These are phyloP conservation scores for Hippopotamyrus pictus DNA, from an alignment of 2,797 vertebrate genomes.

Conservation along the genomic window DNA sequence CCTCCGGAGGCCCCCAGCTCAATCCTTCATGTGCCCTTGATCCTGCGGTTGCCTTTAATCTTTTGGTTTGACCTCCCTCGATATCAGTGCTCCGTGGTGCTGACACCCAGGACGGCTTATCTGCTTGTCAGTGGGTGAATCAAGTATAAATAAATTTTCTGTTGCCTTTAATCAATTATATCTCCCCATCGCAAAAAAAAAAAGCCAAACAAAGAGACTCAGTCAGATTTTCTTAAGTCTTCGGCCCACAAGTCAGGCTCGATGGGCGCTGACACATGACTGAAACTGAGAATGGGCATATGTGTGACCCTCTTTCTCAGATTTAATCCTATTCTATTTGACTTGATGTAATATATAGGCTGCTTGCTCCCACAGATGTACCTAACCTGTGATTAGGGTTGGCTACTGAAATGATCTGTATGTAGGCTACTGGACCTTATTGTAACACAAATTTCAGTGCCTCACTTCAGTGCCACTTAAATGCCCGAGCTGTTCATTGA, in stretches of 20 bases:
- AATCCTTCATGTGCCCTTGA: conserved; percentile 7
- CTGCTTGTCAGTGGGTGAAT: not conserved
- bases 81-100: not conserved
- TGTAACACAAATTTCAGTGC: not conserved
- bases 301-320: not conserved
- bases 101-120: conserved; percentile 8
- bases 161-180: conserved; percentile 23
- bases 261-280: not conserved
- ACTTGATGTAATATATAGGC: not conserved
- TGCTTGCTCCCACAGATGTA: not conserved
- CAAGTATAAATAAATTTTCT: conserved; percentile 24
- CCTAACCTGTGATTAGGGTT: not conserved
- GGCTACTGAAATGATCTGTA: not conserved
- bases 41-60: conserved; percentile 40
- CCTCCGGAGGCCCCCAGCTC: not conserved
- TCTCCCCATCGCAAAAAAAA: not conserved
- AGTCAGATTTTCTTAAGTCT: conserved; percentile 12
- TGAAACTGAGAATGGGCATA: not conserved
- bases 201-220: not conserved
- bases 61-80: conserved; percentile 16
- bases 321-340: not conserved
- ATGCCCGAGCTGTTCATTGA: not conserved
- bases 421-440: not conserved
- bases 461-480: not conserved
- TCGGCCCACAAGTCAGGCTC: not conserved